Conservation (phyloP, 2,113 vertebrate species). For the Trichomycterus rosablanca region DNA sequence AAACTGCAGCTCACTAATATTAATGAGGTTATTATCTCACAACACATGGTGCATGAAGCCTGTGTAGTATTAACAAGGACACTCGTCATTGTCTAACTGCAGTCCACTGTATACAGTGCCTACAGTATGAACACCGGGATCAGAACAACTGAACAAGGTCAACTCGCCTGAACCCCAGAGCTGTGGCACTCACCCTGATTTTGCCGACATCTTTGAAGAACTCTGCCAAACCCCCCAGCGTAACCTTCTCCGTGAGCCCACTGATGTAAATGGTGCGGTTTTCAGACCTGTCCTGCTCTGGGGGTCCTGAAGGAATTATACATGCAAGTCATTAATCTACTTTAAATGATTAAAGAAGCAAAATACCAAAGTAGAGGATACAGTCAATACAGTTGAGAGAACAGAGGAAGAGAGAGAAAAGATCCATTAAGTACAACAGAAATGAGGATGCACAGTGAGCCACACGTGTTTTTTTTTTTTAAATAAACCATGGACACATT, state of each 20-base stretch:
- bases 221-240: conserved; percentile 85
- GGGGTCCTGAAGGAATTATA: conserved; percentile 2
- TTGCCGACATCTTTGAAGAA: conserved; percentile 90
- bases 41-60: too few species aligned
- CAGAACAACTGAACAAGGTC: too few species aligned
- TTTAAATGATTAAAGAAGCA: not conserved
- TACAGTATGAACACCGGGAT: too few species aligned
- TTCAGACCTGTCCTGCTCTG: conserved; percentile 87
- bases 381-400: conserved; percentile 52
- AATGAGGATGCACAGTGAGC: conserved; percentile 25
- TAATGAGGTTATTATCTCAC: too few species aligned
- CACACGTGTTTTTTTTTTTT: too few species aligned
- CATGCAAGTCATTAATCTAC: not conserved
- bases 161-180: too few species aligned
- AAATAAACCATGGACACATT: conserved; percentile 7
- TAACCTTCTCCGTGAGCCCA: conserved; percentile 88
- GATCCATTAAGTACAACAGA: conserved; percentile 22
- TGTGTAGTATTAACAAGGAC: too few species aligned
- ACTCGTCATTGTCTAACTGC: too few species aligned
- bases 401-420: conserved; percentile 52
- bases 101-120: too few species aligned
- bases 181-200: conserved; percentile 72
- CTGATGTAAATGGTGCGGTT: conserved; percentile 95
- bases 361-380: accelerated
- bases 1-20: too few species aligned